Evolutionary conservation across 2,113 vertebrate genomes (phyloP).

Genomic region (Epinephelus fuscoguttatus): DNA sequence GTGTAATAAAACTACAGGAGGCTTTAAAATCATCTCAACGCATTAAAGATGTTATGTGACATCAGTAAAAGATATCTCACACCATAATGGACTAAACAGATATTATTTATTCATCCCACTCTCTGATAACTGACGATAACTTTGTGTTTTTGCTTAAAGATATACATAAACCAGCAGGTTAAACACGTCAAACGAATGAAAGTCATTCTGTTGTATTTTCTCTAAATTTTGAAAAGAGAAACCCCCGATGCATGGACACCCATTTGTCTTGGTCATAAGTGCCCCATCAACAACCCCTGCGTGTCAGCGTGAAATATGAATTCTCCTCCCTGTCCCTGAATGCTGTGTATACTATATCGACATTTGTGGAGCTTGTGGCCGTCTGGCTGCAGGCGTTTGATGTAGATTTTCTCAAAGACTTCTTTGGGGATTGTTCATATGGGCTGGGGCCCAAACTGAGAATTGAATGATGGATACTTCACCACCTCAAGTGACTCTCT

Average conservation of each 20-base stretch:
- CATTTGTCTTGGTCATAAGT: slow-evolving; percentile 76
- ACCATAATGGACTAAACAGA: background rate
- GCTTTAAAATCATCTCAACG: background rate
- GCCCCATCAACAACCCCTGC: slow-evolving; percentile 70
- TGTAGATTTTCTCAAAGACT: slow-evolving; percentile 67
- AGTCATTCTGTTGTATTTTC: slow-evolving; percentile 37
- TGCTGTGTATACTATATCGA: slow-evolving; percentile 63
- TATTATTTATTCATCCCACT: background rate
- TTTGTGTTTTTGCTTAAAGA: background rate
- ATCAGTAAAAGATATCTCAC: background rate
- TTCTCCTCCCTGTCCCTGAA: slow-evolving; percentile 69
- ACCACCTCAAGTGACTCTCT: slow-evolving; percentile 50
- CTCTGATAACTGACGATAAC: background rate
- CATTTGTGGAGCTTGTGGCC: slow-evolving; percentile 55
- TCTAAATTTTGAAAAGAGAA: slow-evolving; percentile 45
- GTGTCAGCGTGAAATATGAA: slow-evolving; percentile 79
- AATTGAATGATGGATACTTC: slow-evolving; percentile 71
- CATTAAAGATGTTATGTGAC: background rate
- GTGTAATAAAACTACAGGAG: background rate
- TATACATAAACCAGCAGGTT: background rate
- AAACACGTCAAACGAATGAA: slow-evolving; percentile 26
- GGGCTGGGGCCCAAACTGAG: slow-evolving; percentile 38
- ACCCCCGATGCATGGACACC: slow-evolving; percentile 48
- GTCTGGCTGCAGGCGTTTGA: slow-evolving; percentile 57
- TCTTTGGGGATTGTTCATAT: slow-evolving; percentile 53